phyloP scores from a whole-genome alignment of 2,888 invertebrate genomes.

The Drosophila villosipedis region DNA sequence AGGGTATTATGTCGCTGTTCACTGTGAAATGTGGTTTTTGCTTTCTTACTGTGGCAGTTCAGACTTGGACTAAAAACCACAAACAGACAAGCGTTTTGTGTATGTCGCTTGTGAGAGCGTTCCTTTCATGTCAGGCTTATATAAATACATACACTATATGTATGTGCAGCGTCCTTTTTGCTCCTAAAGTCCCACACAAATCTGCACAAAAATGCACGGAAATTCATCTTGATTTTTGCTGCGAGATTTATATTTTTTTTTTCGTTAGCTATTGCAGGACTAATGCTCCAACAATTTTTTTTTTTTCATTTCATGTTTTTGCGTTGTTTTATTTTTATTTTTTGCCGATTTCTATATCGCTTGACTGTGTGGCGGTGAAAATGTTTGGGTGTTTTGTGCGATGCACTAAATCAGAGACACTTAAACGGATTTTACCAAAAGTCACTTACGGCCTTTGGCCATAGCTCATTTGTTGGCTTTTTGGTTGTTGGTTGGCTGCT shows the following conservation, averaged over 20 bases:
- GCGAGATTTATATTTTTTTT: slow-evolving; percentile 26
- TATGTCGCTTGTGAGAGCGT: slow-evolving; percentile 25
- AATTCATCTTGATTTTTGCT: slow-evolving; percentile 78
- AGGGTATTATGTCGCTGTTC: slow-evolving; percentile 16
- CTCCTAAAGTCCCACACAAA: slow-evolving; percentile 51
- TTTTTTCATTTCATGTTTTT: neutral
- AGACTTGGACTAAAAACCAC: slow-evolving; percentile 47
- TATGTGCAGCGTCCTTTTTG: slow-evolving; percentile 6
- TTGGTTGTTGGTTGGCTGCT: slow-evolving; percentile 9
- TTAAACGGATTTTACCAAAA: slow-evolving; percentile 75
- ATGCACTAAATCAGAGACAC: slow-evolving; percentile 67
- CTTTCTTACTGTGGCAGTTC: slow-evolving; percentile 41
- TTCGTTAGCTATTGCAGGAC: slow-evolving; percentile 31
- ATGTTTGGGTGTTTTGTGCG: slow-evolving; percentile 40
- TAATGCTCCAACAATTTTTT: slow-evolving; percentile 44
- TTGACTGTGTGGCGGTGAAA: slow-evolving; percentile 33
- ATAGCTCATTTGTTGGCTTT: slow-evolving; percentile 58
- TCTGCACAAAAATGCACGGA: slow-evolving; percentile 76
- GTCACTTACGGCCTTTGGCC: slow-evolving; percentile 61
- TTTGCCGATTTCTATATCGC: slow-evolving; percentile 48
- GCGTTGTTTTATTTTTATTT: neutral
- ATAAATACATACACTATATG: slow-evolving; percentile 16
- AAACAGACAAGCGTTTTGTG: slow-evolving; percentile 31
- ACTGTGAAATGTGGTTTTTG: neutral
- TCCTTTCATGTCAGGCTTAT: slow-evolving; percentile 27